These are phyloP conservation scores for Bos javanicus DNA, from an alignment of 2,113 vertebrate species.

Conservation along the genomic window DNA sequence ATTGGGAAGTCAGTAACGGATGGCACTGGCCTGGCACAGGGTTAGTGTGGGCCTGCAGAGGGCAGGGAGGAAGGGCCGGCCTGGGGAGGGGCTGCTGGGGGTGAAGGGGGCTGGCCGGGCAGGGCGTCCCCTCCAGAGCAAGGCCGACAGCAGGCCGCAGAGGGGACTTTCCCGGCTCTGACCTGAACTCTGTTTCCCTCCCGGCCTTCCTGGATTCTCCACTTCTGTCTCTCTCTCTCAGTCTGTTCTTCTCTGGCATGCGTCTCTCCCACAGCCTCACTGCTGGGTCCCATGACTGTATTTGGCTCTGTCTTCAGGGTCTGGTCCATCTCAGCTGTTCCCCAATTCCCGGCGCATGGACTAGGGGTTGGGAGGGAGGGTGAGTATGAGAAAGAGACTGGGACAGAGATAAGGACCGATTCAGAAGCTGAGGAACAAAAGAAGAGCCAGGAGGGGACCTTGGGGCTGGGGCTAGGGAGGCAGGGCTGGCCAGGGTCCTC, in stretches of 20 bases:
- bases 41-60: background rate
- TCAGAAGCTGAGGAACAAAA: background rate
- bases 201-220: background rate
- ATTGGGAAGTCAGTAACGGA: background rate
- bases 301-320: constrained; percentile 52
- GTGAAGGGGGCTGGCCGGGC: background rate
- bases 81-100: background rate
- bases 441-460: background rate
- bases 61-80: background rate
- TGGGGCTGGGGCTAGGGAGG: background rate
- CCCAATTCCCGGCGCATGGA: background rate
- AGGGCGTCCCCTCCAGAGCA: background rate
- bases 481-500: background rate
- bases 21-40: background rate
- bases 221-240: background rate
- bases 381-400: constrained; percentile 1
- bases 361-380: background rate
- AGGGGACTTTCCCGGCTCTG: background rate
- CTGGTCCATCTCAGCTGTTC: constrained; percentile 50
- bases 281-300: constrained; percentile 35
- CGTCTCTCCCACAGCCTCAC: background rate
- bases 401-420: background rate
- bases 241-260: background rate
- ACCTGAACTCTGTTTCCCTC: background rate
- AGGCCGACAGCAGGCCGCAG: background rate